phyloP scores from a whole-genome alignment of 2,113 vertebrate species.

The Myiagra hebetior region DNA sequence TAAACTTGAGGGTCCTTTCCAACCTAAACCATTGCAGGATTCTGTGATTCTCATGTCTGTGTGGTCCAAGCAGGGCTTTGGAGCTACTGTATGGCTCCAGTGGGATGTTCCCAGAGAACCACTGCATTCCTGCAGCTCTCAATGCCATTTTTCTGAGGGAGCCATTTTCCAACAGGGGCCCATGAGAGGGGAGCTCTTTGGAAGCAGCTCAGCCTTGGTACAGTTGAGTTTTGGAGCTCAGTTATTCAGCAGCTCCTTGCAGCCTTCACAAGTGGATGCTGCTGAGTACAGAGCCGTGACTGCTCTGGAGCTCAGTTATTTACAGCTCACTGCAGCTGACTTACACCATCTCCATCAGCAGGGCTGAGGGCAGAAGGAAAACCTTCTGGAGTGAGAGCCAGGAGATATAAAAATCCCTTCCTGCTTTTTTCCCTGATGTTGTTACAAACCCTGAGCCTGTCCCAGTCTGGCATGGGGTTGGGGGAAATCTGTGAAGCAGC shows the following conservation, averaged over 20 bases:
- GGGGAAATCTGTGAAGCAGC: neutral
- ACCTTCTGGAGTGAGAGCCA: neutral
- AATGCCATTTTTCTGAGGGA: neutral
- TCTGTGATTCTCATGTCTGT: accelerated
- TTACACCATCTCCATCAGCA: neutral
- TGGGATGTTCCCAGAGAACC: neutral
- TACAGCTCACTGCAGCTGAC: conserved; percentile 43
- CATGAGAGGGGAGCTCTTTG: neutral
- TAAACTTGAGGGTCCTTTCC: neutral
- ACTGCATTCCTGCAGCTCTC: accelerated
- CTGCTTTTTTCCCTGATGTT: neutral
- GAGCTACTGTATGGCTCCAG: neutral
- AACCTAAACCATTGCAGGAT: neutral
- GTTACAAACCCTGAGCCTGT: neutral
- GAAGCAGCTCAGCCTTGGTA: neutral
- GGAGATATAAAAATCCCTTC: neutral
- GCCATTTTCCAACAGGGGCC: accelerated
- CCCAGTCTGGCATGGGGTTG: neutral
- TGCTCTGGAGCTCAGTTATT: neutral
- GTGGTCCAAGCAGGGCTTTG: neutral
- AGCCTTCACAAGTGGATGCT: neutral
- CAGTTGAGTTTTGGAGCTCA: neutral
- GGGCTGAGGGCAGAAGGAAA: neutral
- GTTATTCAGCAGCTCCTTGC: neutral
- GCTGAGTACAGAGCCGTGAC: neutral